These are phyloP conservation scores for Neopelma chrysocephalum DNA, from an alignment of 2,797 vertebrate genomes.

Conservation along the genomic window DNA sequence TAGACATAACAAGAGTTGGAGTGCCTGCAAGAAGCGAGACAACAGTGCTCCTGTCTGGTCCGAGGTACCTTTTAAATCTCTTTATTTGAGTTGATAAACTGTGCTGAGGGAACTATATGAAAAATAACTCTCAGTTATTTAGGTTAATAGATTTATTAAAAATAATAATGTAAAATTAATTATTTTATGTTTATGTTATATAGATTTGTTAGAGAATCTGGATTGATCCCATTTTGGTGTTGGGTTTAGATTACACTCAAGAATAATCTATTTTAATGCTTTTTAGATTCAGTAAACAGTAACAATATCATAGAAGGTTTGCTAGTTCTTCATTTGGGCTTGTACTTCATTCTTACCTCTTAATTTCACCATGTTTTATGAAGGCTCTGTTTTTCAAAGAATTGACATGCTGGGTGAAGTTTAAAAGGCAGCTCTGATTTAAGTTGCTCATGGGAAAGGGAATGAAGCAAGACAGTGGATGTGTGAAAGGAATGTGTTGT, in stretches of 20 bases:
- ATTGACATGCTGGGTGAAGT: not conserved
- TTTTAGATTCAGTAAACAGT: conserved; percentile 44
- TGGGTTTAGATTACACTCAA: conserved; percentile 1
- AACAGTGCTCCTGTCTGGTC: not conserved
- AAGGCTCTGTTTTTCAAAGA: conserved; percentile 27
- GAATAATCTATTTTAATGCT: conserved; percentile 55
- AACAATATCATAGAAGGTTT: conserved; percentile 27
- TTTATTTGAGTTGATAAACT: not conserved
- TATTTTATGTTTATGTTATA: not conserved
- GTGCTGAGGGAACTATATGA: not conserved
- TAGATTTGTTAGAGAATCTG: not conserved
- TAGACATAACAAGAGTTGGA: not conserved
- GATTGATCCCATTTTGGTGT: not conserved
- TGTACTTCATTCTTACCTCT: conserved; percentile 34
- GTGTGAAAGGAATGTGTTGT: conserved; percentile 20
- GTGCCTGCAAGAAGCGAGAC: not conserved
- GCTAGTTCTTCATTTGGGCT: conserved; percentile 49
- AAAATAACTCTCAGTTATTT: not conserved
- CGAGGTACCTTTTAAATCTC: not conserved
- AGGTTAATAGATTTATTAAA: not conserved
- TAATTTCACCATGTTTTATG: conserved; percentile 38
- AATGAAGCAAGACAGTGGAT: conserved; percentile 3
- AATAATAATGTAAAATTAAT: not conserved
- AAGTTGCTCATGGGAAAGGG: conserved; percentile 18
- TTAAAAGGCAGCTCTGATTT: conserved; percentile 47